Conservation (phyloP, 2,888 invertebrate species). For the Sclerodermus sp. region DNA sequence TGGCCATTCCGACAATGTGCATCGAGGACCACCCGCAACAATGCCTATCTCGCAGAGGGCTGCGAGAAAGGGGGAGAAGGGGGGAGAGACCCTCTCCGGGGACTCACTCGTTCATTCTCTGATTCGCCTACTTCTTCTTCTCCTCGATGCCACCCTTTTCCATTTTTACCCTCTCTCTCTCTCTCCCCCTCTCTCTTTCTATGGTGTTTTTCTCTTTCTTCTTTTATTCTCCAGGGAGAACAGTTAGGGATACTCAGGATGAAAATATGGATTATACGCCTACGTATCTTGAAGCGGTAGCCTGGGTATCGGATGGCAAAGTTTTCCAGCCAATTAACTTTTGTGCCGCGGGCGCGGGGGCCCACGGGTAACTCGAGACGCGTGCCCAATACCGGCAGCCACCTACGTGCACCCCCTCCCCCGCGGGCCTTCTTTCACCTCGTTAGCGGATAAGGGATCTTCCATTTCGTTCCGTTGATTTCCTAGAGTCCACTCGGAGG, state of each 20-base stretch:
- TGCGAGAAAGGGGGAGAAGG: conserved; percentile 10
- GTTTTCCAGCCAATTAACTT: conserved; percentile 55
- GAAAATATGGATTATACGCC: conserved; percentile 41
- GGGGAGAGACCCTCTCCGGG: too few species aligned
- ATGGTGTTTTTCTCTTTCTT: too few species aligned
- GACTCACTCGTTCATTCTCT: too few species aligned
- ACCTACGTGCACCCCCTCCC: not conserved
- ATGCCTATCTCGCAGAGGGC: conserved; percentile 45
- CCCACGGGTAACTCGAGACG: conserved; percentile 6
- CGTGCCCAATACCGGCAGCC: conserved; percentile 11
- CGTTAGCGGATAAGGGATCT: too few species aligned
- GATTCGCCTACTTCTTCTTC: too few species aligned
- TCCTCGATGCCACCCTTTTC: not conserved
- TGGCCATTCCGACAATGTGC: conserved; percentile 56
- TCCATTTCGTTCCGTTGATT: not conserved
- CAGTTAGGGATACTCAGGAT: conserved; percentile 10
- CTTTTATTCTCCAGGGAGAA: too few species aligned
- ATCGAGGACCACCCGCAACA: conserved; percentile 55
- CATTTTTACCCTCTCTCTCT: not conserved
- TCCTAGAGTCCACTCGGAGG: too few species aligned
- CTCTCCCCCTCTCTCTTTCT: not conserved
- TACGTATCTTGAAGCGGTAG: conserved; percentile 49
- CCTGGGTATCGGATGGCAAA: conserved; percentile 49
- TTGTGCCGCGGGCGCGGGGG: conserved; percentile 37
- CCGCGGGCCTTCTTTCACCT: not conserved